phyloP scores from a whole-genome alignment of 1,140 invertebrate species.

The Belonocnema kinseyi region DNA sequence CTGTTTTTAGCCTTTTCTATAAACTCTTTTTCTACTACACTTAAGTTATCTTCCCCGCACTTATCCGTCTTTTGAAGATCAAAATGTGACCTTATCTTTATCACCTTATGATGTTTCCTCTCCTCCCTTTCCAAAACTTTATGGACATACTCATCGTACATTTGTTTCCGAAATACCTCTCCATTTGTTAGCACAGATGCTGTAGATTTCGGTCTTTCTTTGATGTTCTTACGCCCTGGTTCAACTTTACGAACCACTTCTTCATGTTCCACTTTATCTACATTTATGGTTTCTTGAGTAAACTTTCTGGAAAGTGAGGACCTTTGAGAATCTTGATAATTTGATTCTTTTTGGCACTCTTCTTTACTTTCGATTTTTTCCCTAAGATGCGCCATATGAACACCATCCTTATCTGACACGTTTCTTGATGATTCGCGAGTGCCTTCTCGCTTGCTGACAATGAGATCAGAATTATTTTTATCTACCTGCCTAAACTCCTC shows the following conservation, averaged over 20 bases:
- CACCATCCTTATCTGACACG: neutral
- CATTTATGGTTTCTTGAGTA: constrained; percentile 12
- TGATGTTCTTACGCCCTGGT: constrained; percentile 31
- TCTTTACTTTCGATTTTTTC: neutral
- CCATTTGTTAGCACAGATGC: constrained; percentile 73
- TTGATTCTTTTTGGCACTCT: neutral
- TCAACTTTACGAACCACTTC: neutral
- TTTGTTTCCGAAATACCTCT: constrained; percentile 84
- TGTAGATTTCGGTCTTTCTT: constrained; percentile 56
- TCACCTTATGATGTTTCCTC: constrained; percentile 84
- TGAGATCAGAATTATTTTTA: constrained; percentile 22
- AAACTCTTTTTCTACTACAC: constrained; percentile 83
- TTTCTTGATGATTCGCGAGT: neutral
- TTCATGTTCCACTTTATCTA: neutral
- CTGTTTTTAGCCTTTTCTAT: constrained; percentile 81
- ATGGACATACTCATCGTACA: constrained; percentile 89
- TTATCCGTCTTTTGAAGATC: constrained; percentile 54
- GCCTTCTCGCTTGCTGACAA: neutral
- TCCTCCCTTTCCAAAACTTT: constrained; percentile 87
- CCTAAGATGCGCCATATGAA: neutral
- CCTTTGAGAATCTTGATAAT: neutral
- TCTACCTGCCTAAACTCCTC: neutral
- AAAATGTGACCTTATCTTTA: constrained; percentile 79
- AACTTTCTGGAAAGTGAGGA: constrained; percentile 33
- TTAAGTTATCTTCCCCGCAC: constrained; percentile 69